phyloP scores from a whole-genome alignment of 2,888 invertebrate genomes.

The Lepas anatifera region DNA sequence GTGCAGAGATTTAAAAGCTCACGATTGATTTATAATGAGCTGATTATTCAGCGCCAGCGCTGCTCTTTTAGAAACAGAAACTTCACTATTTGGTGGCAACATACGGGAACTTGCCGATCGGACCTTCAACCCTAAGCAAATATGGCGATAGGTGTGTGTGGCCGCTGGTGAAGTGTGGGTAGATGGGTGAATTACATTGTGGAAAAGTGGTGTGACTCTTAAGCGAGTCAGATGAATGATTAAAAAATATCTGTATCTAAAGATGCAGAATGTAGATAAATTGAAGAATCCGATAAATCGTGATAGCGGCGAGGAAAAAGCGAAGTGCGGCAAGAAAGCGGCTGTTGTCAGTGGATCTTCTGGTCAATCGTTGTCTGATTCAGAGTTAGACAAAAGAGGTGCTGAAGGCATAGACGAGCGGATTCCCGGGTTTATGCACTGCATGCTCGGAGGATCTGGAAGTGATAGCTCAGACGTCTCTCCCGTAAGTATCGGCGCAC shows the following conservation, averaged over 20 bases:
- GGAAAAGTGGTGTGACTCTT: neutral
- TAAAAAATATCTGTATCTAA: conserved; percentile 9
- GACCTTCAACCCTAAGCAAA: conserved; percentile 4
- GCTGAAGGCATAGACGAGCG: conserved; percentile 2
- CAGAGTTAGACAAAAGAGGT: neutral
- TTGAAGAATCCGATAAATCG: conserved; percentile 7
- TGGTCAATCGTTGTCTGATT: conserved; percentile 7
- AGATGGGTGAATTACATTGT: neutral
- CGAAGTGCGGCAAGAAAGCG: conserved; percentile 6
- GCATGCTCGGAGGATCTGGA: conserved; percentile 12
- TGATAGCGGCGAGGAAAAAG: conserved; percentile 10
- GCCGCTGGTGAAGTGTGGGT: neutral
- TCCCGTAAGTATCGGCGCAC: neutral
- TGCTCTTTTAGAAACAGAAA: neutral
- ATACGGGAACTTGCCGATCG: conserved; percentile 9
- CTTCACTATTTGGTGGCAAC: conserved; percentile 6
- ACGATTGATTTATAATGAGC: no score
- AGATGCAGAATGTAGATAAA: conserved; percentile 11
- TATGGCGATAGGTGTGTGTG: conserved; percentile 1
- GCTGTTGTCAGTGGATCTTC: conserved; percentile 1
- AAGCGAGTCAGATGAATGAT: conserved; percentile 1
- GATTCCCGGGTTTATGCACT: conserved; percentile 6
- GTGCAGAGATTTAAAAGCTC: no score
- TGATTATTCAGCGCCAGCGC: no score
- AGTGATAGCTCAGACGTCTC: conserved; percentile 8